Evolutionary conservation across 2,113 vertebrate species (phyloP).

Genomic region (Myocastor coypus): DNA sequence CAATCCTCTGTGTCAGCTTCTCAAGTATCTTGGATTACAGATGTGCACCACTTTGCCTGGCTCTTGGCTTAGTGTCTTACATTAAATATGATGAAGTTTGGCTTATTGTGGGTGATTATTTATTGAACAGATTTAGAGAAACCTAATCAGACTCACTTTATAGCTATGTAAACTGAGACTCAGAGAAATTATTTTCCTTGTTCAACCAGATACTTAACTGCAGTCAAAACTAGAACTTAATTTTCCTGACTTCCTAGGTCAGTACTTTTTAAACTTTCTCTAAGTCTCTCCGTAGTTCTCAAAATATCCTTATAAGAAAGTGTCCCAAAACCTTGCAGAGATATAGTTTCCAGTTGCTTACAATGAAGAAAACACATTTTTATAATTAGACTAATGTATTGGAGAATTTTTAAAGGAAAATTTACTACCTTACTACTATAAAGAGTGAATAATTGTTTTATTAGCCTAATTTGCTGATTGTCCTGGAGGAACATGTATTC

Average conservation of each 20-base stretch:
- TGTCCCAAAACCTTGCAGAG: not conserved
- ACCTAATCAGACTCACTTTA: not conserved
- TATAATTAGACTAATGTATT: constrained; percentile 13
- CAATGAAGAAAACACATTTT: not conserved
- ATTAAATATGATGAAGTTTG: not conserved
- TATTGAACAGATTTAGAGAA: not conserved
- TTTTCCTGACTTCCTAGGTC: not conserved
- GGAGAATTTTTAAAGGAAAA: not conserved
- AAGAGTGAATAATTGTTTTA: constrained; percentile 10
- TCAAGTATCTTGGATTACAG: not conserved
- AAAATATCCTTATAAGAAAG: not conserved
- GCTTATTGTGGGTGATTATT: not conserved
- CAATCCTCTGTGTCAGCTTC: not conserved
- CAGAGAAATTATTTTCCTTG: not conserved
- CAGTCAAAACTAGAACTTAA: not conserved
- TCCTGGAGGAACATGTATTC: not conserved
- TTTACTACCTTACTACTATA: not conserved
- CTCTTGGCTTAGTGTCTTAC: not conserved
- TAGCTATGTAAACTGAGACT: not conserved
- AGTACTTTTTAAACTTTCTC: not conserved
- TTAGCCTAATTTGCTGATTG: not conserved
- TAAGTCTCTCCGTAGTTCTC: not conserved
- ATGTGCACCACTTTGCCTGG: not conserved
- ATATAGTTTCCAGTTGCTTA: not conserved
- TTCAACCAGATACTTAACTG: not conserved